These are phyloP conservation scores for Nephrotoma flavescens DNA, from an alignment of 2,888 invertebrate genomes.

Conservation along the genomic window DNA sequence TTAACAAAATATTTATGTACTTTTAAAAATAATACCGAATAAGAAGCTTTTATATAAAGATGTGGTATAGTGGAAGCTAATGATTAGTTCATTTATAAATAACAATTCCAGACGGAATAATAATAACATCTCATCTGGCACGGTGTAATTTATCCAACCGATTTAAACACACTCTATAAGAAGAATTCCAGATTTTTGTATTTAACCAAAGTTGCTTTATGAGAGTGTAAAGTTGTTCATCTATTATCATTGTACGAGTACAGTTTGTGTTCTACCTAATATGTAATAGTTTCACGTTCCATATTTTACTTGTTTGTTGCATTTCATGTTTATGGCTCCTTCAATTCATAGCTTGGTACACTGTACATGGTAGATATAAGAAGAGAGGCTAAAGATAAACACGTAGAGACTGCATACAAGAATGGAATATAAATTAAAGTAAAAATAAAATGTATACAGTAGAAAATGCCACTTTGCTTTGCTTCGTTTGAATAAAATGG, in stretches of 20 bases:
- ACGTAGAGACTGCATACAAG: not conserved
- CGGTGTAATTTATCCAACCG: not conserved
- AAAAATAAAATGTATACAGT: not conserved
- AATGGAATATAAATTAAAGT: not conserved
- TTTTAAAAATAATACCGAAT: too few species aligned
- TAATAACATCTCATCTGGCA: not conserved
- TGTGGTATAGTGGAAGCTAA: not conserved
- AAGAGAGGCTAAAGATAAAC: not conserved
- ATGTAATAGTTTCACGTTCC: not conserved
- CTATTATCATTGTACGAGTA: not conserved
- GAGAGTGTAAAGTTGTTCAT: not conserved
- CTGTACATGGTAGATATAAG: not conserved
- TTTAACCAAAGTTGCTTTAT: not conserved
- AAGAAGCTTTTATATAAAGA: too few species aligned
- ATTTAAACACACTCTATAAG: not conserved
- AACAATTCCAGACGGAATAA: not conserved
- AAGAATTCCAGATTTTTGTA: not conserved
- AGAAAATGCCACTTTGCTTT: not conserved
- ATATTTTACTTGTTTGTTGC: not conserved
- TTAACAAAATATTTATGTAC: too few species aligned
- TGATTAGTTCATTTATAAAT: not conserved
- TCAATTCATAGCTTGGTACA: not conserved
- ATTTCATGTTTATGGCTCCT: not conserved
- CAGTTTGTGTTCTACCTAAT: not conserved
- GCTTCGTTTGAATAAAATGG: not conserved